phyloP scores from a whole-genome alignment of 2,113 vertebrate genomes.

The Lepus timidus region DNA sequence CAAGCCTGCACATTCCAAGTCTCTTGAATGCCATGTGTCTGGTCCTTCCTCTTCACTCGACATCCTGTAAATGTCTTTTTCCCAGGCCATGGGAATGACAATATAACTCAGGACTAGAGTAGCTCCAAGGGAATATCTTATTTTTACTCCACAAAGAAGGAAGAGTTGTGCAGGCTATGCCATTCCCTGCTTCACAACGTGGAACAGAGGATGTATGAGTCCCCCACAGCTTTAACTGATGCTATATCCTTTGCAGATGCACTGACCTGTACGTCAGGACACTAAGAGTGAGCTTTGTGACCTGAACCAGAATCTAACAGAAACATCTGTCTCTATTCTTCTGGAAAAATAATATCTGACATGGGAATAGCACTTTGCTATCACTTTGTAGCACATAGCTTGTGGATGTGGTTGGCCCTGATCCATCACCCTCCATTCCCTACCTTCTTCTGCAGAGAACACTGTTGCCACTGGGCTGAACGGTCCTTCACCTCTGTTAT shows the following conservation, averaged over 20 bases:
- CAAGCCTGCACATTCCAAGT: neutral
- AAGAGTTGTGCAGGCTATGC: neutral
- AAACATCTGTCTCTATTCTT: neutral
- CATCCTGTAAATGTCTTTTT: neutral
- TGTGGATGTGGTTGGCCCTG: neutral
- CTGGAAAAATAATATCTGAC: neutral
- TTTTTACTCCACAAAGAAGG: neutral
- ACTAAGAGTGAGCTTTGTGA: neutral
- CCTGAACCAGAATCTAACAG: neutral
- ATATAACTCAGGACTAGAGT: neutral
- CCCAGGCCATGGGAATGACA: neutral
- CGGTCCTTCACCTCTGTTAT: slow-evolving; percentile 96
- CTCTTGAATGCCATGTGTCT: neutral
- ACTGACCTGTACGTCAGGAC: neutral
- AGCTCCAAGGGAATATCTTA: neutral
- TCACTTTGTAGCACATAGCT: neutral
- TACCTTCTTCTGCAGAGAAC: slow-evolving; percentile 97
- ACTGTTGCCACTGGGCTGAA: slow-evolving; percentile 94
- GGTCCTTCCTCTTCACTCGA: neutral
- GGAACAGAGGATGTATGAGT: neutral
- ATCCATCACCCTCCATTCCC: neutral
- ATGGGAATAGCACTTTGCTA: neutral
- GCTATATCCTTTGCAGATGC: neutral
- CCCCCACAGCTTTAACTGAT: neutral
- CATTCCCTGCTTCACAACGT: neutral